phyloP scores from a whole-genome alignment of 2,888 invertebrate genomes.

The Stenodema calcarata region DNA sequence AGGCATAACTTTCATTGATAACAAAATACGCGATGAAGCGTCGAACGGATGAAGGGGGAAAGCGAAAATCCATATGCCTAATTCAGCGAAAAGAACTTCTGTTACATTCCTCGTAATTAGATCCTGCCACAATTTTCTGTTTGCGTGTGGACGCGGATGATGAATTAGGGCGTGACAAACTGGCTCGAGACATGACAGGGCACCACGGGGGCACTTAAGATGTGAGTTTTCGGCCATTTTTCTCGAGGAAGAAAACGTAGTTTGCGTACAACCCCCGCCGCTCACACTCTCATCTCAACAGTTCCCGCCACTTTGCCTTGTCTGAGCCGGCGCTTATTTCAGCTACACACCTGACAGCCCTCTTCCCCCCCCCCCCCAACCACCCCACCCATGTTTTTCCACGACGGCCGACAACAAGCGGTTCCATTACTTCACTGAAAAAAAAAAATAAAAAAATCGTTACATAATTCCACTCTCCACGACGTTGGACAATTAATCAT shows the following conservation, averaged over 20 bases:
- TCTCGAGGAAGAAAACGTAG: conserved; percentile 15
- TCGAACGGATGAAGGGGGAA: background rate
- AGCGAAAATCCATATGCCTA: conserved; percentile 33
- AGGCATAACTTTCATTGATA: too few relatives aligned
- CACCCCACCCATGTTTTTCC: background rate
- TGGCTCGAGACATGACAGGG: conserved; percentile 31
- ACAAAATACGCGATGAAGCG: too few relatives aligned
- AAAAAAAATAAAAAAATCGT: background rate
- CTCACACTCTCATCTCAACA: background rate
- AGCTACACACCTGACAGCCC: background rate
- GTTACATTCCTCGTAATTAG: conserved; percentile 34
- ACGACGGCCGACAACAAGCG: background rate
- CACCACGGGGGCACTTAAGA: conserved; percentile 22
- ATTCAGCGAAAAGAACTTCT: conserved; percentile 14
- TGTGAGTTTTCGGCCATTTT: conserved; percentile 20
- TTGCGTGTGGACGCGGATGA: conserved; percentile 37
- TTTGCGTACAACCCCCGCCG: background rate
- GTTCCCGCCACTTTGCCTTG: too few relatives aligned
- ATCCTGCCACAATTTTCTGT: conserved; percentile 21
- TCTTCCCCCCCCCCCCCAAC: background rate
- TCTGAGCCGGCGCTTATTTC: background rate
- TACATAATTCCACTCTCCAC: background rate
- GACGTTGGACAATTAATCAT: background rate
- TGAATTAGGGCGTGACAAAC: conserved; percentile 46
- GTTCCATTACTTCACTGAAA: background rate